Conservation (phyloP, 2,113 vertebrate genomes). For the Oenanthe melanoleuca region DNA sequence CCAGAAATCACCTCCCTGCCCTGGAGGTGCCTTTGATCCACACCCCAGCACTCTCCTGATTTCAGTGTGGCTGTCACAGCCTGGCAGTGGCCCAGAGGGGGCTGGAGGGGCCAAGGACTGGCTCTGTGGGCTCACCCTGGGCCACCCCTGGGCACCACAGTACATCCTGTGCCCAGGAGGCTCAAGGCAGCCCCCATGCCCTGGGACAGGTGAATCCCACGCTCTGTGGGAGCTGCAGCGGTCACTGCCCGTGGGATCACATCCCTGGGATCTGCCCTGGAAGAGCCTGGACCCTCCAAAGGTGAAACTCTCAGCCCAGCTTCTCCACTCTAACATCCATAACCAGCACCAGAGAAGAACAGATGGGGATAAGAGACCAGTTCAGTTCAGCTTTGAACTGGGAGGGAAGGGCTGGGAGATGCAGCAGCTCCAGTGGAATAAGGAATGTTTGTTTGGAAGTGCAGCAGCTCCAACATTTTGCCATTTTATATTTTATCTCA, state of each 20-base stretch:
- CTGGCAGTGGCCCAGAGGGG: not conserved
- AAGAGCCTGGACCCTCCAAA: fast-evolving
- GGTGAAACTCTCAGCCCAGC: not conserved
- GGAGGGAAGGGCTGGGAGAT: not conserved
- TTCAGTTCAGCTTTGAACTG: not conserved
- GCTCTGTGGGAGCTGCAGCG: fast-evolving
- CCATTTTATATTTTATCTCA: not conserved
- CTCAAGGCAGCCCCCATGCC: no score
- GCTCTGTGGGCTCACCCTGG: fast-evolving
- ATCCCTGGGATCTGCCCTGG: not conserved
- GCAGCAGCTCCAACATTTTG: not conserved
- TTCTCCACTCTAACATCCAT: fast-evolving
- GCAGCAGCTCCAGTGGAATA: not conserved
- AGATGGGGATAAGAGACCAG: not conserved
- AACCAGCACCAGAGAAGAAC: not conserved
- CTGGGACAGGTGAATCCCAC: fast-evolving
- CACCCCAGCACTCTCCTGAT: fast-evolving
- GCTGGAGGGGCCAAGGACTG: fast-evolving
- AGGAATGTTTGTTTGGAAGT: not conserved
- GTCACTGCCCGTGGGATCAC: fast-evolving
- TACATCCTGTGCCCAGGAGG: not conserved
- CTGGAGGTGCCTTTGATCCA: fast-evolving
- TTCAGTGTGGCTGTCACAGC: fast-evolving
- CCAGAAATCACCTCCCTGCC: not conserved
- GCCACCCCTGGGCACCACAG: fast-evolving